A percentile compares a stretch with the other conserved stretches of the same genome.
Evolutionary conservation across 2,888 invertebrate species (phyloP).

Genomic region (Tenthredo livida): DNA sequence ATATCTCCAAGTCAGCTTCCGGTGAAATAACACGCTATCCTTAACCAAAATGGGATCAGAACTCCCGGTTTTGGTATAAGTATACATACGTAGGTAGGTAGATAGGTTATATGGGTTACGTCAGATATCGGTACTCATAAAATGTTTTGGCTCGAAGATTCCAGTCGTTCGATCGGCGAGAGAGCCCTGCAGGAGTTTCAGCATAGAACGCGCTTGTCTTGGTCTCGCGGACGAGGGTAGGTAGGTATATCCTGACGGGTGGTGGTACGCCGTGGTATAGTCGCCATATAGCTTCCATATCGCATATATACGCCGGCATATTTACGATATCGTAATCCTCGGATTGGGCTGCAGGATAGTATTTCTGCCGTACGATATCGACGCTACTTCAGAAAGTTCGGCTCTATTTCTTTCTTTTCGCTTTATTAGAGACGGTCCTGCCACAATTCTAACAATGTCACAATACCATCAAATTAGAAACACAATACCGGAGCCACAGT

Average conservation of each 20-base stretch:
- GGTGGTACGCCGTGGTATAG: neutral
- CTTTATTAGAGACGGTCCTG: neutral
- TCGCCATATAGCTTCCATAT: conserved; percentile 23
- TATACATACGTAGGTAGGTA: conserved; percentile 1
- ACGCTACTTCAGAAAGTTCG: neutral
- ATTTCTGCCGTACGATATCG: conserved; percentile 27
- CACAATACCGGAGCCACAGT: neutral
- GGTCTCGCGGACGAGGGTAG: conserved; percentile 32
- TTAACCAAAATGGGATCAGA: conserved; percentile 47
- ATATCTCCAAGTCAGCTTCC: conserved; percentile 36
- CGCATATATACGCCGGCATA: conserved; percentile 20
- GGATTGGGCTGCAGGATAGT: conserved; percentile 40
- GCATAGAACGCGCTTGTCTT: conserved; percentile 21
- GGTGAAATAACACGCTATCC: conserved; percentile 50
- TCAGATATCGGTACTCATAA: conserved; percentile 68
- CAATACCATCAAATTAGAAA: neutral
- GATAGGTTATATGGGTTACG: conserved; percentile 57
- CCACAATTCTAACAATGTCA: neutral
- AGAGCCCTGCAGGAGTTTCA: conserved; percentile 23
- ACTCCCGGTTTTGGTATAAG: neutral
- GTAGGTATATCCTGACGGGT: conserved; percentile 39
- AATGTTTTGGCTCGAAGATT: conserved; percentile 65
- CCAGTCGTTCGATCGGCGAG: conserved; percentile 26
- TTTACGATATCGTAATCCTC: conserved; percentile 52
- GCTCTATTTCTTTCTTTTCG: neutral